Percentiles rank a stretch among this genome's conserved stretches.
Conservation (phyloP, 2,888 invertebrate species). For the Ernsta delagoae region DNA sequence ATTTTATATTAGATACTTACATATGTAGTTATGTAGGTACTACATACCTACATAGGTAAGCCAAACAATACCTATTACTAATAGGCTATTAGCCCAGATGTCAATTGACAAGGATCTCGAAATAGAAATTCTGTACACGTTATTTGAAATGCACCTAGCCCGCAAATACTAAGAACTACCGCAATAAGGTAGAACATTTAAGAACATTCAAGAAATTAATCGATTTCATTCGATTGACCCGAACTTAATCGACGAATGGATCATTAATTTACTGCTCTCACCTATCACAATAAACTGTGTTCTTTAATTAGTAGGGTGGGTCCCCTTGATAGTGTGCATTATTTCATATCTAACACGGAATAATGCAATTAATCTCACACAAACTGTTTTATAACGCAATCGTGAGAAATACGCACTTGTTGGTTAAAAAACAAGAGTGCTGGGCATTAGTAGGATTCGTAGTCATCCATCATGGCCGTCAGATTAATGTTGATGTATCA, state of each 20-base stretch:
- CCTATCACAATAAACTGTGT: conserved; percentile 70
- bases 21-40: too few relatives aligned
- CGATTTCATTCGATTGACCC: background rate
- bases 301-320: conserved; percentile 76
- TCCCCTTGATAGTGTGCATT: conserved; percentile 67
- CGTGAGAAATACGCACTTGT: conserved; percentile 80
- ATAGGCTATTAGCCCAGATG: too few relatives aligned
- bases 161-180: too few relatives aligned
- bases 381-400: conserved; percentile 68
- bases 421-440: conserved; percentile 65
- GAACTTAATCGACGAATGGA: background rate
- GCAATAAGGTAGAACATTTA: too few relatives aligned
- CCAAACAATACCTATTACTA: too few relatives aligned
- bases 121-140: too few relatives aligned
- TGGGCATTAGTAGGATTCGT: conserved; percentile 48
- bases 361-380: conserved; percentile 79
- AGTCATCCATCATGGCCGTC: conserved; percentile 72
- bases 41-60: too few relatives aligned
- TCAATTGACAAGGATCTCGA: too few relatives aligned
- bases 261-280: conserved; percentile 48
- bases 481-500: conserved; percentile 75
- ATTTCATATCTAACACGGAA: conserved; percentile 79
- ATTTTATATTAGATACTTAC: too few relatives aligned
- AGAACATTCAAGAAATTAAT: too few relatives aligned
- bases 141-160: too few relatives aligned